Conservation (phyloP, 1,140 invertebrate species). For the Ceratosolen fusciceps region DNA sequence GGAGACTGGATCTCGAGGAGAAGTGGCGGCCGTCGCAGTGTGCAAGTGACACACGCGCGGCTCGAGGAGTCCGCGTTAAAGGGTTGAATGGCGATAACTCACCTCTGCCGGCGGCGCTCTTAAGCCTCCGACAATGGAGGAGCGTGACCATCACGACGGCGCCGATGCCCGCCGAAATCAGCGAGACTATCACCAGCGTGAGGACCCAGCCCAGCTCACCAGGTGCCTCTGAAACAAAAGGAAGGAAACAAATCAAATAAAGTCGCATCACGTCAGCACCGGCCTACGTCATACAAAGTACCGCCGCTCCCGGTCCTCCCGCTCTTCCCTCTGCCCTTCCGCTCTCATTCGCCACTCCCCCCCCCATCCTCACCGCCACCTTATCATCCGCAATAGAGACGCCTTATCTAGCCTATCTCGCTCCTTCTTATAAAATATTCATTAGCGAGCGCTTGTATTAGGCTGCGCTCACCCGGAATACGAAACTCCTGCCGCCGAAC, state of each 20-base stretch:
- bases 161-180: slow-evolving; percentile 73
- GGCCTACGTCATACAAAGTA: not conserved
- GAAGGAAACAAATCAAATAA: slow-evolving; percentile 12
- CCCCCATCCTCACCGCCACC: too few relatives aligned
- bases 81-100: slow-evolving; percentile 6
- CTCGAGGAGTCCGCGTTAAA: not conserved
- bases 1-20: too few relatives aligned
- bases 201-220: slow-evolving; percentile 72
- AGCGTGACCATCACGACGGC: slow-evolving; percentile 73
- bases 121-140: slow-evolving; percentile 72
- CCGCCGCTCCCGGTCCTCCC: too few relatives aligned
- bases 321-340: too few relatives aligned
- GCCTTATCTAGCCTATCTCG: not conserved
- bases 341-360: too few relatives aligned
- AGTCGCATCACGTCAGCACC: not conserved
- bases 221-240: slow-evolving; percentile 67
- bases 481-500: not conserved
- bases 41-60: not conserved
- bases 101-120: slow-evolving; percentile 66
- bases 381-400: slow-evolving; percentile 7
- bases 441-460: not conserved
- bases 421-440: slow-evolving; percentile 22
- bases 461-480: not conserved
- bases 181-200: slow-evolving; percentile 72
- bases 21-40: too few relatives aligned